Base-by-base conservation (phyloP, 2,113 vertebrate species). In the Gobio gobio region DNA sequence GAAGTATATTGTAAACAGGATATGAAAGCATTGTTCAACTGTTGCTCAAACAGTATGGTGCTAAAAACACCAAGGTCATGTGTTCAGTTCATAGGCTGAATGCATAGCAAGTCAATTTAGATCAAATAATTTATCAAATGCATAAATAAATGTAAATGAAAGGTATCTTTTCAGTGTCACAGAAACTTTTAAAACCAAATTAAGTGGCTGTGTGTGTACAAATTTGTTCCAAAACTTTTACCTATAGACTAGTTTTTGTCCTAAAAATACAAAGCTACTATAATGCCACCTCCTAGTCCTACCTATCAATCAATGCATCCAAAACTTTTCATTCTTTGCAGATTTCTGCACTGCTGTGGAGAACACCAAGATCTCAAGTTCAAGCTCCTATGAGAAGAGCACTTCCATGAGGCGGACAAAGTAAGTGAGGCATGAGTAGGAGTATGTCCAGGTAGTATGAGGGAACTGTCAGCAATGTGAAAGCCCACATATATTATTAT, bases 401-500 rank as follows among this genome's bases (percentile, higher is more conserved):
- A 68, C 66, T 36, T 68, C 33, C 3, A 18, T 22, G 18, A 43
- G 66, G 10, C 20, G 16, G 33, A 40, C 66, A 40, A 70, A 10
- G 29, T 22, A 40, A 70, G 33, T 1, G 18, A 43, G 66, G 36
- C 18, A 70, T 22, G 18, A 70, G 36, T 10, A 70, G 66, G 36
- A 40, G 66, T 43, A 56, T 22, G 47, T 77, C 49, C 74, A 70
- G 66, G 43, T 2, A 70, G 66, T 20, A 36, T 9, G 49, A 56
- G 7, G 73, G 16, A 56, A 36, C 74, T 70, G 66, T 43, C 66
- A 40, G 66, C 66, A 12, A 47, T 56, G 49, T 77, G 49, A 77
- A 56, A 36, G 49, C 74, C 77, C 61, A 82, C 86, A 59, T 86
- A 77, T 47, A 78, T 87, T 90, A 89, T 92, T 93, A n/a, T n/a